Base-by-base conservation (phyloP, 2,797 vertebrate species). In the Oryzias sinensis region DNA sequence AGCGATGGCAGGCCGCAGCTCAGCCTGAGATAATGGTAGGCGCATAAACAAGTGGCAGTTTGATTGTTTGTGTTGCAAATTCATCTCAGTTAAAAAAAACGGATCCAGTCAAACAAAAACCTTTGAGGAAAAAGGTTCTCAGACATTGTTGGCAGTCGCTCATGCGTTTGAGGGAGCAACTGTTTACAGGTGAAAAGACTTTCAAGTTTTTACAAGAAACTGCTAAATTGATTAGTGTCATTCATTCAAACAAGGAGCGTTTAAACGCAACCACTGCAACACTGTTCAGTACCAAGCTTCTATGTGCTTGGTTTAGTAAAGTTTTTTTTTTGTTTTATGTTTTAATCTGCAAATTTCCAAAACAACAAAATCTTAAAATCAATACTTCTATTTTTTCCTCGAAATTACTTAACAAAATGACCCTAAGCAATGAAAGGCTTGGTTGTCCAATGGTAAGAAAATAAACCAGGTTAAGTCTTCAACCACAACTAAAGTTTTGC, bases 31-130 rank as follows among this genome's bases (percentile, higher is more conserved):
- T 37, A 37, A 37, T 37, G 33, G 33, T 2, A 11, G 9, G 29
- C 58, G 57, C 47, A 60, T 74, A 80, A 84, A 87, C 76, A 82
- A 82, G 79, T 52, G 70, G 59, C 80, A 69, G 71, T 66, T 74
- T 69, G 65, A 74, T 62, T 77, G 70, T 80, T 79, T 75, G 69
- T 65, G 49, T 74, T 2, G 17, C 22, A 58, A 77, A 76, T 69
- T 63, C 62, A 75, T 79, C 79, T 73, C 4, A n/a, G 47, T 59
- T 11, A 11, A 58, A 53, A 49, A 65, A 67, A 62, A 65, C 29
- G 41, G 49, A 63, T 66, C 44, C 6, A 43, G 60, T 47, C 54
- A 37, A 53, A 71, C 50, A 58, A 66, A 68, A 54, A 33, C 47
- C 52, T 54, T 57, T 43, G 58, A 44, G 58, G 54, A 47, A 59